Base-by-base conservation (phyloP, 2,888 invertebrate species). In the Drosophila fungiperda region DNA sequence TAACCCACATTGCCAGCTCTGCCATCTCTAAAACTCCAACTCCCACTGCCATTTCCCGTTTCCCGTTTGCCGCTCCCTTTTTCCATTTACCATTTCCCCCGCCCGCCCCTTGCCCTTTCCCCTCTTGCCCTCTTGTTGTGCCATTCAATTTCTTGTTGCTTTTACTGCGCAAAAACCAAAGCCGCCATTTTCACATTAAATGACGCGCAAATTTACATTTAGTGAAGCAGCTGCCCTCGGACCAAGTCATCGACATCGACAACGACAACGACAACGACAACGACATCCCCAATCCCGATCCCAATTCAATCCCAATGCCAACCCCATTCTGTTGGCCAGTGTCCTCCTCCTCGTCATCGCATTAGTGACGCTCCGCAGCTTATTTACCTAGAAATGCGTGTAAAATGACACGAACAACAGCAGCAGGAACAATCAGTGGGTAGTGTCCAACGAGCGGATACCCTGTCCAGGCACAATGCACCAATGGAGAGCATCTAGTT, bases 301-400 rank as follows among this genome's bases (percentile, higher is more conserved):
- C 26, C 26, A 26, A 26, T 26, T 26, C 35, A 17, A 23, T 23
- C 6, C 23, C 35, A 23, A 15, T 26, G 17, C 6, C 17, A 35
- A 11, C 11, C 54, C 23, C 35, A 36, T 17, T 54, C 26, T 7
- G 36, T 54, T 54, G 17, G 36, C 36, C 54, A 36, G 23, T 23
- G 32, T 26, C 42, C 20, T 40, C 54, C 20, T 45, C 58, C 33
- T 62, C 77, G 73, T 75, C 77, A 71, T 71, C 79, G 68, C 89
- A 88, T 89, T 90, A 90, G 91, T 80, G 65, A 78, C 82, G 91
- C 88, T 81, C 77, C 62, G 75, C 65, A 80, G 78, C 72, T 71
- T 83, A 85, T 88, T 90, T 90, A 80, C 88, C 86, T 84, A 80
- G 80, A 79, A 87, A 90, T 86, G 87, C 87, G 84, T 89, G 84